phyloP scores from a whole-genome alignment of 2,113 vertebrate species.

The Nettapus auritus region DNA sequence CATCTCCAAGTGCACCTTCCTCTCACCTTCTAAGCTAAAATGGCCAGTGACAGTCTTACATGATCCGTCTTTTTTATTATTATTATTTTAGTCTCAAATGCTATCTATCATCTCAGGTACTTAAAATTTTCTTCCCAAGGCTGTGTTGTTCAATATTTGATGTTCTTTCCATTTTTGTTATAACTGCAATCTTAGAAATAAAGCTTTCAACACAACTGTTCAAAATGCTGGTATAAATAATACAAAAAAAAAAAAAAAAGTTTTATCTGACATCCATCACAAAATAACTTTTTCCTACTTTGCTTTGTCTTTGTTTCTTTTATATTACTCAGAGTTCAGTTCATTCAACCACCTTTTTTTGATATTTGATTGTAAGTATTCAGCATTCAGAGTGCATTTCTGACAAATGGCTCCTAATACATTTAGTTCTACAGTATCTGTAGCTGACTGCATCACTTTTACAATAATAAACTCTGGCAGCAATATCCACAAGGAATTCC shows the following conservation, averaged over 20 bases:
- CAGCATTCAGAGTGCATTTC: background rate
- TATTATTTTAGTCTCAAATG: background rate
- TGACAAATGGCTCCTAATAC: constrained; percentile 24
- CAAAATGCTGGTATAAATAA: constrained; percentile 59
- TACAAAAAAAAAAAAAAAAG: constrained; percentile 20
- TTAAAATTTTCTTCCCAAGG: constrained; percentile 18
- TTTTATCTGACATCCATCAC: background rate
- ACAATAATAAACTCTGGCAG: constrained; percentile 57
- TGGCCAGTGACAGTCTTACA: background rate
- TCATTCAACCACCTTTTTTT: constrained; percentile 22
- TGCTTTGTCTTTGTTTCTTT: constrained; percentile 2
- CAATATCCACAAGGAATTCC: constrained; percentile 53
- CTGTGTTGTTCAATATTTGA: constrained; percentile 67
- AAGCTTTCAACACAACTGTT: constrained; percentile 61
- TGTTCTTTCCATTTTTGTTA: constrained; percentile 58
- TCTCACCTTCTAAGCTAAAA: background rate
- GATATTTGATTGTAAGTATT: background rate
- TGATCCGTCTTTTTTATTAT: too few species aligned
- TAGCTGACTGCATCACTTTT: constrained; percentile 34
- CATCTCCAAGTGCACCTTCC: background rate
- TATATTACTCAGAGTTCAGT: background rate
- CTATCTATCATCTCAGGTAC: constrained; percentile 40
- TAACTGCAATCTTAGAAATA: constrained; percentile 11
- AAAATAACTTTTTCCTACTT: background rate
- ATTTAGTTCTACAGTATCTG: constrained; percentile 10